Evolutionary conservation across 2,797 vertebrate species (phyloP).

Genomic region (Prionace glauca): DNA sequence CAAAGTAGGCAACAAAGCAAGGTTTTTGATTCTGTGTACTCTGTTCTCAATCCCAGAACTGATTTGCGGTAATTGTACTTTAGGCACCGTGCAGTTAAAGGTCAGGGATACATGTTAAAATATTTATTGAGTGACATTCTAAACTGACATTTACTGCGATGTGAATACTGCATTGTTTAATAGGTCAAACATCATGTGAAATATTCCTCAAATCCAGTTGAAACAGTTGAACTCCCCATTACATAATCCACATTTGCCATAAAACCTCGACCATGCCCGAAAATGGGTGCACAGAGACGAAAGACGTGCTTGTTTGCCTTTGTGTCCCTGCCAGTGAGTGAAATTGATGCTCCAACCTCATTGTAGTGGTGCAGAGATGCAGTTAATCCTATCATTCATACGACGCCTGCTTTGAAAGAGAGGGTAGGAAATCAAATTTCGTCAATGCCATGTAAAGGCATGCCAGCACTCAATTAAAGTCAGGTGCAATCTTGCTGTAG

Average conservation of each 20-base stretch:
- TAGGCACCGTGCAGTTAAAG: not conserved
- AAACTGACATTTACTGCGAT: not conserved
- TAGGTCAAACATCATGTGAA: conserved; percentile 9
- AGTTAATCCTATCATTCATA: not conserved
- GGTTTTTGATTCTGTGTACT: not conserved
- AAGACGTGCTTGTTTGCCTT: not conserved
- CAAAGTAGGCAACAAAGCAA: not conserved
- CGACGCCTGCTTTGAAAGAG: too few relatives aligned
- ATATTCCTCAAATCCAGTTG: not conserved
- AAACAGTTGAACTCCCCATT: not conserved
- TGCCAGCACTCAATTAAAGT: too few relatives aligned
- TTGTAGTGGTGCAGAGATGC: not conserved
- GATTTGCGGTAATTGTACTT: not conserved
- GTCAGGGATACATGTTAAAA: not conserved
- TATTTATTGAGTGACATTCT: conserved; percentile 22
- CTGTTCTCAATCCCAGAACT: not conserved
- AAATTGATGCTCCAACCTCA: not conserved
- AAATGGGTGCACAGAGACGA: not conserved
- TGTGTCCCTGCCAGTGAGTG: not conserved
- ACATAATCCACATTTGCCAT: not conserved
- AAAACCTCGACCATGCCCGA: not conserved
- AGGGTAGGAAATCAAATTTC: too few relatives aligned
- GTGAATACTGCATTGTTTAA: conserved; percentile 5
- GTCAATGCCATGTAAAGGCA: too few relatives aligned
- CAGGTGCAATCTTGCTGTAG: too few relatives aligned